phyloP scores from a whole-genome alignment of 2,113 vertebrate species.

The Notarius lentiginosus region DNA sequence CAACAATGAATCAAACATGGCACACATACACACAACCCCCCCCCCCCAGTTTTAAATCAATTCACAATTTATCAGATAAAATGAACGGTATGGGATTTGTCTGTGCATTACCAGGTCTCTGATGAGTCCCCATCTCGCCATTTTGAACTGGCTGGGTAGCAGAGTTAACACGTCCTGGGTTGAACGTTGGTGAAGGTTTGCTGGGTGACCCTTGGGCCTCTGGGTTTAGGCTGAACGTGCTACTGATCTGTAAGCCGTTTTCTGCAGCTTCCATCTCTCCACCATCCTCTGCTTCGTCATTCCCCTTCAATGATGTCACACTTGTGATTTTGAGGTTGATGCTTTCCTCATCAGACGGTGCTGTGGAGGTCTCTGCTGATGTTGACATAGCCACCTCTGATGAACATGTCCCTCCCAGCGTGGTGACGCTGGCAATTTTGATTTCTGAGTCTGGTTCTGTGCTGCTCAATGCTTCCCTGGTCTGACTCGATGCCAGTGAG shows the following conservation, averaged over 20 bases:
- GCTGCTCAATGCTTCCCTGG: conserved; percentile 78
- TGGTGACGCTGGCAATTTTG: conserved; percentile 95
- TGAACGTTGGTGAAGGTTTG: conserved; percentile 79
- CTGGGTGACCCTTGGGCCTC: conserved; percentile 60
- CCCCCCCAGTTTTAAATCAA: not conserved
- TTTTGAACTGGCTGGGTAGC: conserved; percentile 89
- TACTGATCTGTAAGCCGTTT: conserved; percentile 90
- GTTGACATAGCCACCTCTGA: conserved; percentile 46
- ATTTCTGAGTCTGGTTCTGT: conserved; percentile 97
- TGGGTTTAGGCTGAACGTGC: conserved; percentile 84
- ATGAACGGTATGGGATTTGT: not conserved
- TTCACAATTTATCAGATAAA: not conserved
- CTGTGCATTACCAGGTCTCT: conserved; percentile 81
- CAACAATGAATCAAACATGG: not conserved
- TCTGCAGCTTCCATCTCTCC: conserved; percentile 67
- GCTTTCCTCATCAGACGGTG: conserved; percentile 73
- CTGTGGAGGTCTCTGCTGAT: conserved; percentile 24
- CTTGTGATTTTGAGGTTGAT: conserved; percentile 97
- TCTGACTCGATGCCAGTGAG: conserved; percentile 46
- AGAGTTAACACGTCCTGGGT: conserved; percentile 87
- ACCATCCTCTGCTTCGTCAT: conserved; percentile 71
- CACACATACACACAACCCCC: no score
- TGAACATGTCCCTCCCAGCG: conserved; percentile 74
- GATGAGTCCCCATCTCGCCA: conserved; percentile 88
- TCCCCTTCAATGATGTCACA: conserved; percentile 91